Percentiles rank a stretch among this genome's conserved stretches.
phyloP scores from a whole-genome alignment of 92 coral and sea anemone species.

The Phenganax stokvisi region DNA sequence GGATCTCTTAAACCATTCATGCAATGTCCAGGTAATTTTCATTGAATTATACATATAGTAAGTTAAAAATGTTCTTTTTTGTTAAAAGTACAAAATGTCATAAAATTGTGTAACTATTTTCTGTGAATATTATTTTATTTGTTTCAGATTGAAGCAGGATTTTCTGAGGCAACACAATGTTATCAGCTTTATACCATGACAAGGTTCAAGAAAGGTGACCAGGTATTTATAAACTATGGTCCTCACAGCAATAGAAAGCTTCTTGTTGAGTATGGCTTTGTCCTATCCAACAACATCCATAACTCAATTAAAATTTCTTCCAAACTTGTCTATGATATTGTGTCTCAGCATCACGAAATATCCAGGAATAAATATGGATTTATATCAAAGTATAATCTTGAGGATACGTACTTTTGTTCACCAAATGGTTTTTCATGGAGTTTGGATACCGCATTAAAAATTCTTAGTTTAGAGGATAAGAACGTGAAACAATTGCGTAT shows the following conservation, averaged over 20 bases:
- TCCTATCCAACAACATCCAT: slow-evolving; percentile 68
- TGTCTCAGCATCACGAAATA: slow-evolving; percentile 4
- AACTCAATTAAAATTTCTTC: slow-evolving; percentile 42
- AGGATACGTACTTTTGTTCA: slow-evolving; percentile 57
- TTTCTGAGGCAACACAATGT: slow-evolving; percentile 40
- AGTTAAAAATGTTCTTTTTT: too few species aligned
- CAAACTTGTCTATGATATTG: slow-evolving; percentile 40
- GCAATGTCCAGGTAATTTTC: slow-evolving; percentile 65
- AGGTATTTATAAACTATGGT: slow-evolving; percentile 92
- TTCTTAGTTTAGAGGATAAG: slow-evolving; percentile 58
- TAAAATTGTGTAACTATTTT: not conserved
- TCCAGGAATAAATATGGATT: slow-evolving; percentile 48
- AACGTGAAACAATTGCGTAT: slow-evolving; percentile 38
- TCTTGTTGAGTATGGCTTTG: slow-evolving; percentile 81
- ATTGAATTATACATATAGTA: not conserved
- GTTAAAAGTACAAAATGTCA: too few species aligned
- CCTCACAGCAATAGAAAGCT: slow-evolving; percentile 79
- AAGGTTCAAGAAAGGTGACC: slow-evolving; percentile 55
- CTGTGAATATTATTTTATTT: not conserved
- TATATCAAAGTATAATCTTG: slow-evolving; percentile 49
- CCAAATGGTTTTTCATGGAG: slow-evolving; percentile 80
- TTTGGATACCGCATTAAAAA: slow-evolving; percentile 48
- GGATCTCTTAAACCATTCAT: slow-evolving; percentile 78
- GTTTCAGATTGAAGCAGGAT: slow-evolving; percentile 63
- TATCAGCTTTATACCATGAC: slow-evolving; percentile 64